Percentiles rank a stretch among this genome's conserved stretches.
These are phyloP conservation scores for Drosophila mauritiana DNA, from an alignment of 1,140 invertebrate genomes.

Conservation along the genomic window DNA sequence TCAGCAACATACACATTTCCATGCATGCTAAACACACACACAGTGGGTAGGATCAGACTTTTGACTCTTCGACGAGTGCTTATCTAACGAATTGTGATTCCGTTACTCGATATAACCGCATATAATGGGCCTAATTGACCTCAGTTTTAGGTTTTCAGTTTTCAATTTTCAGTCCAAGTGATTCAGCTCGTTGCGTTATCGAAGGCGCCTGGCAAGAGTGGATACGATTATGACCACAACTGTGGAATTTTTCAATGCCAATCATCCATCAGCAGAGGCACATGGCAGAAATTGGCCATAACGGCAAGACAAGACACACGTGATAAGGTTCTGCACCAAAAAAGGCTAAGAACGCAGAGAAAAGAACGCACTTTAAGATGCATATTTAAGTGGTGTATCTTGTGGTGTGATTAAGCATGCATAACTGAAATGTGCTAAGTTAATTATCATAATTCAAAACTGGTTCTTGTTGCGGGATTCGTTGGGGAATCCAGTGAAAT, in stretches of 20 bases:
- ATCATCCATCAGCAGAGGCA: constrained; percentile 17
- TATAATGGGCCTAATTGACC: constrained; percentile 50
- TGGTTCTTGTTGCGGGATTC: neutral
- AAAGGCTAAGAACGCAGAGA: neutral
- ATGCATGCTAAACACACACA: constrained; percentile 7
- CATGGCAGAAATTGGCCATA: constrained; percentile 21
- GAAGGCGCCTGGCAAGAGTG: neutral
- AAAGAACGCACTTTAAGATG: neutral
- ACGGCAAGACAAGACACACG: constrained; percentile 6
- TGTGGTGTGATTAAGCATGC: neutral
- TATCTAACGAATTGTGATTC: constrained; percentile 29
- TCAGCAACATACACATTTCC: constrained; percentile 3
- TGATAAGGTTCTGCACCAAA: neutral
- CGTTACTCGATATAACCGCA: constrained; percentile 12
- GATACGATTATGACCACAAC: neutral
- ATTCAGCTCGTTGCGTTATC: constrained; percentile 36
- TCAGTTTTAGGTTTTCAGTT: neutral
- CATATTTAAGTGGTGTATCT: neutral
- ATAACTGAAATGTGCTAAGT: neutral
- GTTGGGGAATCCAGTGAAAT: neutral
- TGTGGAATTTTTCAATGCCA: constrained; percentile 36
- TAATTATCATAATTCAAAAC: neutral
- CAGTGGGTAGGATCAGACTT: constrained; percentile 18
- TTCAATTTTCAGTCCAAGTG: neutral
- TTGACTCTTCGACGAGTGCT: constrained; percentile 12